Evolutionary conservation across 2,888 invertebrate species (phyloP), one percentile per base, ranked within the genome.

Genomic region (Drepana falcataria): DNA sequence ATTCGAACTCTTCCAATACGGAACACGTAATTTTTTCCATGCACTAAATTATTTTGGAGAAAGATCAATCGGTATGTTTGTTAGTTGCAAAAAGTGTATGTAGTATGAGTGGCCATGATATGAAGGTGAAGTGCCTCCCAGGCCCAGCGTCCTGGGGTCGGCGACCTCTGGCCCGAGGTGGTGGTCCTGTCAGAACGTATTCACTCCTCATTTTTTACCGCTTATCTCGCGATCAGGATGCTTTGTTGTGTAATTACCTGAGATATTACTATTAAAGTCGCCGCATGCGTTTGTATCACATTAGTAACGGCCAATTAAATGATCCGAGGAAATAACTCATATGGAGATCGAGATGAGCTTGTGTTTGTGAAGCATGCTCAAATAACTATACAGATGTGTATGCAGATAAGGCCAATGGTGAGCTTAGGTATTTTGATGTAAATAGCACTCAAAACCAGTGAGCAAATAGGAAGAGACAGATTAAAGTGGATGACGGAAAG

Each of bases 171-270:
- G 51, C 74, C 21, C 21, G 21, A 60, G 62, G 69, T 68, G 75
- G 66, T 57, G 71, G 67, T 73, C 74, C 74, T 74, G 74, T 73
- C 74, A 75, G 63, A 70, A 65, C 59, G 55, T 57, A 66, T 65
- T 64, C 55, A 58, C 58, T 64, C 61, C 63, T 72, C 68, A 77
- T 79, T 77, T 79, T 79, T 79, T 76, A 67, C 63, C 69, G 69
- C 71, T 75, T 79, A 79, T 81, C 80, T 75, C 60, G 68, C 64
- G 69, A 78, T 76, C 78, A 61, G 53, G 61, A 61, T 57, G 66
- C 76, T 79, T 80, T 80, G 80, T 81, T 72, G 65, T 71, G 69
- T 79, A 79, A 79, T 81, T 80, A 79, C 67, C 65, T 58, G 66
- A 63, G 66, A 69, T 69, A 75, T 70, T 65, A 73, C 68, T 57